These are phyloP conservation scores for Sarcophaga rosellei DNA, from an alignment of 2,888 invertebrate genomes.

Conservation along the genomic window DNA sequence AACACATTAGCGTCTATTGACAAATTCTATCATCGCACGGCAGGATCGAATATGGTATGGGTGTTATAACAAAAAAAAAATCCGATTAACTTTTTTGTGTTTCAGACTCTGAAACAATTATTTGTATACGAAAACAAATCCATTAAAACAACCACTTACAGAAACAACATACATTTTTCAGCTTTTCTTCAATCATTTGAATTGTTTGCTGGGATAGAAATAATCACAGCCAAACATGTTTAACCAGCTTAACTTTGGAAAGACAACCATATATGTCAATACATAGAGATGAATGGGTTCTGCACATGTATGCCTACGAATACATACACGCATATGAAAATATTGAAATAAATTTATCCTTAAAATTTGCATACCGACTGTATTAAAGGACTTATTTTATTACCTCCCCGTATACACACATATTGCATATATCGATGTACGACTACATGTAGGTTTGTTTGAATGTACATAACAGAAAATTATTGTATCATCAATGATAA, in stretches of 20 bases:
- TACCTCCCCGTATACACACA: neutral
- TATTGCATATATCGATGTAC: constrained; percentile 8
- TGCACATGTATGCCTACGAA: constrained; percentile 20
- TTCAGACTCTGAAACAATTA: too few species aligned
- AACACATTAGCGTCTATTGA: too few species aligned
- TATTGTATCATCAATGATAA: constrained; percentile 29
- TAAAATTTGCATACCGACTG: constrained; percentile 60
- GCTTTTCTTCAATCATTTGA: neutral
- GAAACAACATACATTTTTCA: too few species aligned
- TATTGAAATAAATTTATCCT: constrained; percentile 56
- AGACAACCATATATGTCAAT: neutral
- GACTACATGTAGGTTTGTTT: neutral
- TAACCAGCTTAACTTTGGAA: constrained; percentile 11
- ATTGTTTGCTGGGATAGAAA: neutral
- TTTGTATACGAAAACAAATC: too few species aligned
- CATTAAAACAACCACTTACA: too few species aligned
- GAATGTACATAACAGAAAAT: constrained; percentile 24
- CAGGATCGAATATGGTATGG: too few species aligned
- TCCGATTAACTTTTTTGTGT: too few species aligned
- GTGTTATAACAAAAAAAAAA: too few species aligned
- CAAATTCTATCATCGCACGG: too few species aligned
- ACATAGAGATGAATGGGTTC: neutral
- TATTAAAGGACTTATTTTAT: constrained; percentile 51
- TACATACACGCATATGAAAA: constrained; percentile 35
- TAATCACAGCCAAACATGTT: constrained; percentile 3